phyloP scores from a whole-genome alignment of 2,888 invertebrate species.

The Yponomeuta cagnagella region DNA sequence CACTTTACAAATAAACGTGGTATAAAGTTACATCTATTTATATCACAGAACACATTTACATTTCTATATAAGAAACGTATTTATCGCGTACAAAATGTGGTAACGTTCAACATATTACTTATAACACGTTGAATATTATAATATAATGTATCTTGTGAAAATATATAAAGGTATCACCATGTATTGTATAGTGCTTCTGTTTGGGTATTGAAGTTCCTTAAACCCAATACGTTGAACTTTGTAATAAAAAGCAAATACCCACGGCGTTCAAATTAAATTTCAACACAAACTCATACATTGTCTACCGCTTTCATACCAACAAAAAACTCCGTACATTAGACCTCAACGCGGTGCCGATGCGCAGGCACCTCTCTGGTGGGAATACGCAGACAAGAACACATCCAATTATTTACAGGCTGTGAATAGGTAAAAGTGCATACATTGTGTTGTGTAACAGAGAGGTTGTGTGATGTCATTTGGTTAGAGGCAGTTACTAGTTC shows the following conservation, averaged over 20 bases:
- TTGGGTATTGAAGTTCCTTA: not conserved
- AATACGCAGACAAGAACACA: conserved; percentile 1
- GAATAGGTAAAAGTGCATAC: conserved; percentile 23
- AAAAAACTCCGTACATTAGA: conserved; percentile 11
- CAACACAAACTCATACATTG: conserved; percentile 3
- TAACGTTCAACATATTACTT: no score
- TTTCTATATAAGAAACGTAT: no score
- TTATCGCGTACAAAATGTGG: no score
- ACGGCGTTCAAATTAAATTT: not conserved
- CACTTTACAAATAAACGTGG: no score
- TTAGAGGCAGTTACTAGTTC: not conserved
- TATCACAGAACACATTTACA: no score
- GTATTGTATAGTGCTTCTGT: not conserved
- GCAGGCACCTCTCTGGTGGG: not conserved
- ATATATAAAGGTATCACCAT: not conserved
- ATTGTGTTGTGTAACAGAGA: conserved; percentile 20
- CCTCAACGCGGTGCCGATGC: conserved; percentile 12
- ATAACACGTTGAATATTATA: no score
- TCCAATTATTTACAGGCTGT: conserved; percentile 20
- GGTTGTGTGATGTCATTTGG: conserved; percentile 4
- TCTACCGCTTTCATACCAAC: conserved; percentile 1
- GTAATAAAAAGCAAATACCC: not conserved
- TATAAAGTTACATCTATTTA: no score
- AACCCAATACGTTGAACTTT: not conserved
- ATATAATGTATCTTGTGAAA: no score